A percentile compares a stretch with the other conserved stretches of the same genome.
Conservation (phyloP, 2,113 vertebrate genomes). For the Colossoma macropomum region DNA sequence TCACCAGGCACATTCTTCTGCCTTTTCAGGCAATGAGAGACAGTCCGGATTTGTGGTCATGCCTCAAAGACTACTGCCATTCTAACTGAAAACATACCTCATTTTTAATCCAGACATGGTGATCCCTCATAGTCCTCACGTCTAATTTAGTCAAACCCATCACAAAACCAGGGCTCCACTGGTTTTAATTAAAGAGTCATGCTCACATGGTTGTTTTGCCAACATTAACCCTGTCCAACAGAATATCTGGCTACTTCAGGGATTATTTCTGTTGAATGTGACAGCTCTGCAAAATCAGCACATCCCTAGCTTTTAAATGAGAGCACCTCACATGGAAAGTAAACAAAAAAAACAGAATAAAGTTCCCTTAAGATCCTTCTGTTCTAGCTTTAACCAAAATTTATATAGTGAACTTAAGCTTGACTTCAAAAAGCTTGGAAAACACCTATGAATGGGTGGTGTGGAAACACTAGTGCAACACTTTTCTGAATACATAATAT, state of each 20-base stretch:
- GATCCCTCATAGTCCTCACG: background rate
- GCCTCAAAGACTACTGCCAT: slow-evolving; percentile 50
- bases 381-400: too few relatives aligned
- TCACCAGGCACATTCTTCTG: slow-evolving; percentile 72
- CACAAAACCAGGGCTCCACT: background rate
- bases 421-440: too few relatives aligned
- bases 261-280: background rate
- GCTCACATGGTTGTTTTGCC: background rate
- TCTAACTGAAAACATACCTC: background rate
- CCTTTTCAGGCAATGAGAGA: slow-evolving; percentile 75
- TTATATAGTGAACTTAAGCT: too few relatives aligned
- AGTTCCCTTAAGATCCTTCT: background rate
- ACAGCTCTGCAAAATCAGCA: background rate
- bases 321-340: too few relatives aligned
- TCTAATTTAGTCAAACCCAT: background rate
- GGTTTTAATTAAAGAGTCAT: background rate
- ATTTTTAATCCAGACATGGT: background rate
- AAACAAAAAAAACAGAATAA: too few relatives aligned
- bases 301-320: background rate
- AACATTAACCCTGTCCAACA: background rate
- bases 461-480: too few relatives aligned
- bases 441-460: too few relatives aligned
- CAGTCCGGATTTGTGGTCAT: slow-evolving; percentile 32
- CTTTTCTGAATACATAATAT: too few relatives aligned
- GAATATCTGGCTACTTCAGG: background rate